Percentiles rank a stretch among this genome's conserved stretches.
These are phyloP conservation scores for Drosophila neotestacea DNA, from an alignment of 2,888 invertebrate genomes.

Conservation along the genomic window DNA sequence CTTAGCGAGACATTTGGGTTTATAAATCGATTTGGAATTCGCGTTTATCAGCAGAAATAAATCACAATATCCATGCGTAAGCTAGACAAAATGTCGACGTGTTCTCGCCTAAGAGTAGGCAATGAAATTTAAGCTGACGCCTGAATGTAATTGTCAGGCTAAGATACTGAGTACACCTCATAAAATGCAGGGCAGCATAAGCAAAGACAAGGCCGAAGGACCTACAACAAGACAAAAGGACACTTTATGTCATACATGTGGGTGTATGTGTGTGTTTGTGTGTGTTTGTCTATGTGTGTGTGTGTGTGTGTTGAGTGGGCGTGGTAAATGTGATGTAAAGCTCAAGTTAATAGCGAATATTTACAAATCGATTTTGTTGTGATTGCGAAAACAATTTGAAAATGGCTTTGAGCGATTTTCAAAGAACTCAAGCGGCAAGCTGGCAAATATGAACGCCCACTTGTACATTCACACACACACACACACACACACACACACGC, in stretches of 20 bases:
- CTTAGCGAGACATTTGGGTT: slow-evolving; percentile 18
- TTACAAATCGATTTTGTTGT: slow-evolving; percentile 75
- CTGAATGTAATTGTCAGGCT: slow-evolving; percentile 39
- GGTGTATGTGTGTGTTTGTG: background rate
- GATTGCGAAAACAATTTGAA: slow-evolving; percentile 77
- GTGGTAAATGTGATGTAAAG: slow-evolving; percentile 37
- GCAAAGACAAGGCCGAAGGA: slow-evolving; percentile 29
- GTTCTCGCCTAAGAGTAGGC: slow-evolving; percentile 19
- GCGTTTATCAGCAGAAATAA: slow-evolving; percentile 65
- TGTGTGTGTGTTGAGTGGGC: slow-evolving; percentile 18
- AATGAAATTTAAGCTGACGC: slow-evolving; percentile 41
- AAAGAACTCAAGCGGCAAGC: slow-evolving; percentile 63
- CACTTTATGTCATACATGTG: slow-evolving; percentile 36
- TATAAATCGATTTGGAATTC: slow-evolving; percentile 65
- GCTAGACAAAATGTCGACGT: slow-evolving; percentile 35
- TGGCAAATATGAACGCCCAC: slow-evolving; percentile 56
- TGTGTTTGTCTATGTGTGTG: slow-evolving; percentile 4
- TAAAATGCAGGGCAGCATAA: slow-evolving; percentile 31
- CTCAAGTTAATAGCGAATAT: slow-evolving; percentile 63
- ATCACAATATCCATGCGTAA: slow-evolving; percentile 51
- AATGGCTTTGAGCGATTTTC: slow-evolving; percentile 73
- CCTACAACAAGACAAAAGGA: slow-evolving; percentile 43
- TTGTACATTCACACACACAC: slow-evolving; percentile 7
- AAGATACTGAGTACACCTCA: slow-evolving; percentile 24
- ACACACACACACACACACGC: slow-evolving; percentile 6